These are phyloP conservation scores for Rhynchophorus ferrugineus DNA, from an alignment of 1,140 invertebrate species.

Conservation along the genomic window DNA sequence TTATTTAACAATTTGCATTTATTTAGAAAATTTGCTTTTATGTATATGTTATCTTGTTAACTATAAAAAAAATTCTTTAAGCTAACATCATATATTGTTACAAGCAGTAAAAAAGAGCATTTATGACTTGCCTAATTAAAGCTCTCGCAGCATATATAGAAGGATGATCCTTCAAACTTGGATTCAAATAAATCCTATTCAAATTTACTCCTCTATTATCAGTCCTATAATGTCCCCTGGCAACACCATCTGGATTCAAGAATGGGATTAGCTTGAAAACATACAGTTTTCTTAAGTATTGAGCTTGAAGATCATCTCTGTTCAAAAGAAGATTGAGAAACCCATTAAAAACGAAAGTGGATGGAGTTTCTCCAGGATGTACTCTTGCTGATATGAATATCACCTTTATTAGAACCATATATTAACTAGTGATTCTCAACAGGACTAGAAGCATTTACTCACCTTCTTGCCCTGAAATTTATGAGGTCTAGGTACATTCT, in stretches of 20 bases:
- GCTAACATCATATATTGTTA: too few species aligned
- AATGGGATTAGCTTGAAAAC: slow-evolving; percentile 92
- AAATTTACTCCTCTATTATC: slow-evolving; percentile 85
- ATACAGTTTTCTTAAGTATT: slow-evolving; percentile 64
- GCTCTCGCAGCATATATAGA: slow-evolving; percentile 75
- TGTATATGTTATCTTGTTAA: too few species aligned
- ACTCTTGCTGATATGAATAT: slow-evolving; percentile 85
- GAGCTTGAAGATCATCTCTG: slow-evolving; percentile 64
- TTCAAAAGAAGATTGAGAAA: slow-evolving; percentile 72
- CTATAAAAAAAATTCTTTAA: too few species aligned
- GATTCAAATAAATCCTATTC: slow-evolving; percentile 77
- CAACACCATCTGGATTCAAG: slow-evolving; percentile 89
- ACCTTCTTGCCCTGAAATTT: slow-evolving; percentile 70
- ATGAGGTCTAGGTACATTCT: slow-evolving; percentile 56
- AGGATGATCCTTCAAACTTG: slow-evolving; percentile 67
- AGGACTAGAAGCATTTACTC: too few species aligned
- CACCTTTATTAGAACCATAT: slow-evolving; percentile 49
- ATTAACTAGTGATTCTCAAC: too few species aligned
- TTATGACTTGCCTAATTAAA: slow-evolving; percentile 54
- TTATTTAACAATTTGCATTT: too few species aligned
- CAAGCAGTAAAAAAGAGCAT: too few species aligned
- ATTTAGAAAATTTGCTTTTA: too few species aligned
- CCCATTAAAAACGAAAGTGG: slow-evolving; percentile 90
- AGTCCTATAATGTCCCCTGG: slow-evolving; percentile 81
- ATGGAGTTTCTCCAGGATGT: slow-evolving; percentile 90